Conservation (phyloP, 2,113 vertebrate species). For the Mustelus asterias region DNA sequence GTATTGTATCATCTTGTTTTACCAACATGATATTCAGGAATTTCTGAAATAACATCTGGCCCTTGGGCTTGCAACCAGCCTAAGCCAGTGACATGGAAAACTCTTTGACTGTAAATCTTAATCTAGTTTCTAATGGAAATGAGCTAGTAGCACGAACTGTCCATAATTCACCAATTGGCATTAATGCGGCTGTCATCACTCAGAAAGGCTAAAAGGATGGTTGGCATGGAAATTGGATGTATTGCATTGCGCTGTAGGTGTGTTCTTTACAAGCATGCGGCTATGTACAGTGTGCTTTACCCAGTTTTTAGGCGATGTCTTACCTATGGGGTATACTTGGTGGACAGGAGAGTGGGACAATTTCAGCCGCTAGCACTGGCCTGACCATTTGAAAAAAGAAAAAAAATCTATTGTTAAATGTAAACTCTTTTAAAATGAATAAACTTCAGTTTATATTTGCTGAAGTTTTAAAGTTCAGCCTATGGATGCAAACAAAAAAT, state of each 20-base stretch:
- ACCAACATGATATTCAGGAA: neutral
- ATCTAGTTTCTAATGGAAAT: neutral
- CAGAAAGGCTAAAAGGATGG: neutral
- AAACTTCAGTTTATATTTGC: too few species aligned
- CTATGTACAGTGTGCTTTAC: neutral
- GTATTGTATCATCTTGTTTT: neutral
- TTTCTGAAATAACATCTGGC: neutral
- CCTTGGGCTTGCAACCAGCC: neutral
- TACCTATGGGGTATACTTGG: neutral
- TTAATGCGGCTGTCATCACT: neutral
- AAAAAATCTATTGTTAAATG: neutral
- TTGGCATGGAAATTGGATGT: neutral
- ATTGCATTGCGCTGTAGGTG: neutral
- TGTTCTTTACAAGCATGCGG: neutral
- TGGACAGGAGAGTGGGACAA: neutral
- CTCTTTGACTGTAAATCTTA: neutral
- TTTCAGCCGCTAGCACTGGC: neutral
- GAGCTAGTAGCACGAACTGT: neutral
- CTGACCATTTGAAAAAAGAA: neutral
- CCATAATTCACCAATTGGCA: neutral
- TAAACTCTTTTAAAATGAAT: neutral
- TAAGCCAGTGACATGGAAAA: neutral
- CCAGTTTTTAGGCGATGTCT: neutral
- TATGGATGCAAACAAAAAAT: neutral
- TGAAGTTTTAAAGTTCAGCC: neutral